Percentiles rank a stretch among this genome's conserved stretches.
Evolutionary conservation across 2,888 invertebrate genomes (phyloP).

Genomic region (Stenichneumon culpator): DNA sequence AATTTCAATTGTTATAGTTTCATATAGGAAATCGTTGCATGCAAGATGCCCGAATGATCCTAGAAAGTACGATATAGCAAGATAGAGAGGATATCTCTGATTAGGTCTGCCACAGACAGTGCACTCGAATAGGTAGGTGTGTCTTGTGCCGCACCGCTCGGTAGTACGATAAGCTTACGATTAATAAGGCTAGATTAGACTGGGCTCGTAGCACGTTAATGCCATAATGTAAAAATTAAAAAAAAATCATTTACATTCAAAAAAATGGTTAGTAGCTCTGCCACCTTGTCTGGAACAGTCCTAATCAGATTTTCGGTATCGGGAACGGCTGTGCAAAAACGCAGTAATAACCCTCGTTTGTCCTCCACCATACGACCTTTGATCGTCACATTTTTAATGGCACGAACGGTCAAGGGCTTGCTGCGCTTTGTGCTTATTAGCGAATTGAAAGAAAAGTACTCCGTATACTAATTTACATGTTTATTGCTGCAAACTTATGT

Average conservation of each 20-base stretch:
- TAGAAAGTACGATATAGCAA: slow-evolving; percentile 30
- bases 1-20: not conserved
- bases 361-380: slow-evolving; percentile 5
- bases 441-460: slow-evolving; percentile 79
- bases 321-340: slow-evolving; percentile 78
- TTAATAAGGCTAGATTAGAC: slow-evolving; percentile 57
- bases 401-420: slow-evolving; percentile 73
- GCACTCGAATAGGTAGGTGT: slow-evolving; percentile 68
- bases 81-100: slow-evolving; percentile 79
- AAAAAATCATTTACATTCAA: slow-evolving; percentile 40
- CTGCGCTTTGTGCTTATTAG: slow-evolving; percentile 79
- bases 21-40: not conserved
- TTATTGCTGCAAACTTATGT: slow-evolving; percentile 83
- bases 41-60: slow-evolving; percentile 34
- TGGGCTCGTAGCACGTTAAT: slow-evolving; percentile 48
- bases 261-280: slow-evolving; percentile 72
- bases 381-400: not conserved
- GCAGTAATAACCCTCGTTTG: slow-evolving; percentile 76
- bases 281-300: slow-evolving; percentile 85
- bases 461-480: slow-evolving; percentile 83
- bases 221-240: slow-evolving; percentile 23
- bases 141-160: slow-evolving; percentile 49
- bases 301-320: slow-evolving; percentile 84
- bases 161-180: slow-evolving; percentile 48
- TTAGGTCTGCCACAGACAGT: slow-evolving; percentile 83